These are phyloP conservation scores for Drosophila bunnanda DNA, from an alignment of 2,888 invertebrate species.

Conservation along the genomic window DNA sequence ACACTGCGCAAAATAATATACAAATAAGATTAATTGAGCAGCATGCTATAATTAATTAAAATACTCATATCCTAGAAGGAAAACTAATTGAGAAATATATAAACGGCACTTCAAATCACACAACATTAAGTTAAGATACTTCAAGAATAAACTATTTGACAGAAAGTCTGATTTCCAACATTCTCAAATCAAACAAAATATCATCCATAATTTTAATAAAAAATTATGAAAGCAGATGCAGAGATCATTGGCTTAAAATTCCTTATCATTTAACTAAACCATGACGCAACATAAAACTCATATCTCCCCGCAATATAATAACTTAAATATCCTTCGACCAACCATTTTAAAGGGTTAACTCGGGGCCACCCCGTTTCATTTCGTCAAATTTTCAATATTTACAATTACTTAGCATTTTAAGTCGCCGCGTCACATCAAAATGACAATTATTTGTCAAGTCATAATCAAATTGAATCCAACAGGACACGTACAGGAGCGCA, in stretches of 20 bases:
- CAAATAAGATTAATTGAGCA: too few species aligned
- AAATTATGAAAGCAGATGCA: constrained; percentile 9
- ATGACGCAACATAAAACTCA: constrained; percentile 20
- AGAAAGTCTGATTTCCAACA: not conserved
- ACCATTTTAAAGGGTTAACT: constrained; percentile 58
- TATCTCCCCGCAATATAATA: constrained; percentile 27
- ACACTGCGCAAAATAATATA: not conserved
- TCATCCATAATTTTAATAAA: not conserved
- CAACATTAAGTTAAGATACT: too few species aligned
- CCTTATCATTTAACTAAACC: constrained; percentile 1
- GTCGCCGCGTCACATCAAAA: constrained; percentile 75
- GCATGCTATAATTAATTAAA: too few species aligned
- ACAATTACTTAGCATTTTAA: constrained; percentile 79
- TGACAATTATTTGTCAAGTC: constrained; percentile 82
- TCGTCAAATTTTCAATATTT: constrained; percentile 74
- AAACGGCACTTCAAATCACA: too few species aligned
- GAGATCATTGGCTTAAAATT: constrained; percentile 6
- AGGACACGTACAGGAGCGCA: constrained; percentile 36
- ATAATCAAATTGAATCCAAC: constrained; percentile 76
- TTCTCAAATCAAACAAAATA: not conserved
- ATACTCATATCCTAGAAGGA: too few species aligned
- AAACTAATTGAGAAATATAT: too few species aligned
- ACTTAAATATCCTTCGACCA: constrained; percentile 5
- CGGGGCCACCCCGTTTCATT: constrained; percentile 9
- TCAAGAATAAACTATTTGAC: not conserved